Evolutionary conservation across 1,140 invertebrate species (phyloP).

Genomic region (Drosophila arawakana): DNA sequence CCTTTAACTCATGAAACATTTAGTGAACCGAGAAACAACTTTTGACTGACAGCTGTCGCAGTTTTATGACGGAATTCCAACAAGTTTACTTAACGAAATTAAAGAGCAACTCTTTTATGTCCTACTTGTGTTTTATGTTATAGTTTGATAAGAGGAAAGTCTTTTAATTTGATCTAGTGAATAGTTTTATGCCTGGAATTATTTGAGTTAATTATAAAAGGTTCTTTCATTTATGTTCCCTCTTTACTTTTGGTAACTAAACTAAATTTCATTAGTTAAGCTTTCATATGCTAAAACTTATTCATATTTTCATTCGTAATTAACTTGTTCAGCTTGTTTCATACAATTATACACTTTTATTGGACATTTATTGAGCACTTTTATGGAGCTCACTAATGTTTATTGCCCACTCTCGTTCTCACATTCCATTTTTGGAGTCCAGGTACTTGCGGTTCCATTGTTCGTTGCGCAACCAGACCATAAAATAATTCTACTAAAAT

Average conservation of each 20-base stretch:
- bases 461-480: conserved; percentile 4
- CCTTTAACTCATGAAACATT: conserved; percentile 22
- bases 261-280: conserved; percentile 2
- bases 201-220: too few relatives aligned
- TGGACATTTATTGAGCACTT: background rate
- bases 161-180: background rate
- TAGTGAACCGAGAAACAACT: background rate
- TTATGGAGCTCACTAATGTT: background rate
- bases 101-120: conserved; percentile 2
- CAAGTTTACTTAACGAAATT: conserved; percentile 22
- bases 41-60: conserved; percentile 21
- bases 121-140: background rate
- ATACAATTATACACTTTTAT: background rate
- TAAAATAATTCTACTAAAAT: conserved; percentile 9
- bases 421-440: background rate
- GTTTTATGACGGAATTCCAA: conserved; percentile 9
- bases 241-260: too few relatives aligned
- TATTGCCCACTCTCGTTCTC: background rate
- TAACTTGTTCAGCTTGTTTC: background rate
- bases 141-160: background rate
- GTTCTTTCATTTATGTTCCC: too few relatives aligned
- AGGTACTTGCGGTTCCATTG: conserved; percentile 8
- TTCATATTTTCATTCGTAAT: background rate
- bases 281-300: background rate
- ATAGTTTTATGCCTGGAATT: background rate